Conservation (phyloP, 2,113 vertebrate species). For the Fregetta grallaria region DNA sequence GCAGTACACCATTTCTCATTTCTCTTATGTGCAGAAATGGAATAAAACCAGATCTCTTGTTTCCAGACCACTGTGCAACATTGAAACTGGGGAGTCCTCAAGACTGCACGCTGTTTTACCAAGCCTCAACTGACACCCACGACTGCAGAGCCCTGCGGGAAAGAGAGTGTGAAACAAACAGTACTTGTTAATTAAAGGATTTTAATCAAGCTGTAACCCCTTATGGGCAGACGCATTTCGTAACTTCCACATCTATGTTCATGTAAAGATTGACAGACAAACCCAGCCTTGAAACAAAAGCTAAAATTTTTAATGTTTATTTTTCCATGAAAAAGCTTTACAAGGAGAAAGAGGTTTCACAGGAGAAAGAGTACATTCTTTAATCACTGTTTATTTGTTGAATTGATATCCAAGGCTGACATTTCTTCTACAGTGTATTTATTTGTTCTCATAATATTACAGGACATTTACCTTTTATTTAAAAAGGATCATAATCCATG, state of each 20-base stretch:
- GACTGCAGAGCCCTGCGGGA: not conserved
- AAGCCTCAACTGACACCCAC: not conserved
- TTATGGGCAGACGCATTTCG: not conserved
- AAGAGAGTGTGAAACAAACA: not conserved
- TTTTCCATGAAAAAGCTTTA: constrained; percentile 51
- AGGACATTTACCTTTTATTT: constrained; percentile 31
- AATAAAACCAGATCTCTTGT: not conserved
- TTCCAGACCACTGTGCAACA: not conserved
- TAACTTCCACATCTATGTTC: not conserved
- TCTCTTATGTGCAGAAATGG: not conserved
- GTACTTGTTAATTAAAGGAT: not conserved
- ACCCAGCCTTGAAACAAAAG: not conserved
- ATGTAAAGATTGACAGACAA: not conserved
- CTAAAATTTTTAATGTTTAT: not conserved
- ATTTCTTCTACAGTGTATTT: constrained; percentile 24
- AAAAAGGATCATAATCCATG: constrained; percentile 26
- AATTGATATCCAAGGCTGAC: not conserved
- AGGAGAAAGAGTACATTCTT: constrained; percentile 38
- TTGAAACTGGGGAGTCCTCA: not conserved
- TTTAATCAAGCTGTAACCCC: not conserved
- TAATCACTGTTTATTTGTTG: constrained; percentile 27
- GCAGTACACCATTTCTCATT: not conserved
- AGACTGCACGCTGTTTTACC: not conserved
- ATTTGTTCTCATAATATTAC: constrained; percentile 11
- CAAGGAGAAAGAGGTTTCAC: not conserved